Conservation (phyloP, 2,113 vertebrate species). For the Toxotes chatareus region DNA sequence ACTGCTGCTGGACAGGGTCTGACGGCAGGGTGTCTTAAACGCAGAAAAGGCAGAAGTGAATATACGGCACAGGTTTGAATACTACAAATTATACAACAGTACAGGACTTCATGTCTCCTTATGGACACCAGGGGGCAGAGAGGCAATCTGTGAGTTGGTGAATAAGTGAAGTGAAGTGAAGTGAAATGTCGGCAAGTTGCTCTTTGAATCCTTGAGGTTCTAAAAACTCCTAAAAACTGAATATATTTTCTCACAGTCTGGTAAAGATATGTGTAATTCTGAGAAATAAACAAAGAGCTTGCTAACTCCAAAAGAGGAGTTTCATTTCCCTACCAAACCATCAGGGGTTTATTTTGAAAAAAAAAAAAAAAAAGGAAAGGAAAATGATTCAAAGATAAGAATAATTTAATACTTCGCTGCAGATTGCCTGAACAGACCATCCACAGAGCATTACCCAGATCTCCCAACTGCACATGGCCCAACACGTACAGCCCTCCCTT, state of each 20-base stretch:
- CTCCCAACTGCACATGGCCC: conserved; percentile 88
- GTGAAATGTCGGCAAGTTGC: not conserved
- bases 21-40: conserved; percentile 84
- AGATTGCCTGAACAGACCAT: conserved; percentile 23
- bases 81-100: not conserved
- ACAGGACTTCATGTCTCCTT: not conserved
- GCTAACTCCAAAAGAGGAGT: not conserved
- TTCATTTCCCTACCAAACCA: not conserved
- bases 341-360: too few species aligned
- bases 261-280: not conserved
- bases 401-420: conserved; percentile 49
- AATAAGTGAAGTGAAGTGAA: not conserved
- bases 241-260: not conserved
- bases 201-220: not conserved
- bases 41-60: not conserved
- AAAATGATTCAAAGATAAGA: conserved; percentile 47
- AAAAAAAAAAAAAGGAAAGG: too few species aligned
- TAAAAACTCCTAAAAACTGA: not conserved
- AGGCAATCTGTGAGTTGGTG: not conserved
- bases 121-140: conserved; percentile 49
- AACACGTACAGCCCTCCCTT: conserved; percentile 88
- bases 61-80: not conserved
- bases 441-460: conserved; percentile 82
- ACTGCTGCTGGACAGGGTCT: conserved; percentile 91
- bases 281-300: not conserved